Base-by-base conservation (phyloP, 2,888 invertebrate species). In the Drosophila macrospina region DNA sequence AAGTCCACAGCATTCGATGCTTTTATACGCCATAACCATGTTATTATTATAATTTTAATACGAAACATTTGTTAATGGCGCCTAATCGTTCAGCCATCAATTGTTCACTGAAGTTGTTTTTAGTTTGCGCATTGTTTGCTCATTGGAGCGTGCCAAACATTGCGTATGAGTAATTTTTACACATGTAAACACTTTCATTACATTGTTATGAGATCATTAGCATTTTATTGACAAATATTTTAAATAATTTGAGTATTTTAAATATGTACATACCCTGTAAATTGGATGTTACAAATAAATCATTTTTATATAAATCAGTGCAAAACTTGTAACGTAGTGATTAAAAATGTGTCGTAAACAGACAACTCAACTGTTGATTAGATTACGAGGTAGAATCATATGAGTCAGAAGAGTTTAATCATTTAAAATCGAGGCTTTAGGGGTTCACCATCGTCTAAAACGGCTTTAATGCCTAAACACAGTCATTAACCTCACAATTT, bases 401-500 rank as follows among this genome's bases (percentile, higher is more conserved):
- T 73, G 72, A 75, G 41, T 60, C 66, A 78, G 11, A 63, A 39
- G 69, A 73, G 78, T 73, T 84, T 66, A 63, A 45, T 26, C 26
- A 60, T 63, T 55, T 15, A 45, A 55, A 61, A 62, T 44, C 41
- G 13, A 32, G 39, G 51, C 47, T 54, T 72, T 42, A 39, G 78
- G 77, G 79, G 66, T 70, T 80, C 54, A 78, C 75, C 67, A 50
- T 8, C 7, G 15, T 45, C 52, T 24, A 36, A 47, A 32, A 45
- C 16, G 54, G 50, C 39, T 64, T 44, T 41, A 15, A 56, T 61
- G 41, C 34, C 41, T 78, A 71, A 73, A 63, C 78, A 83, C 67
- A 77, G 78, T 78, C 86, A 85, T 85, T 83, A 86, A 83, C 86
- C 78, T 80, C 78, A 78, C 71, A 74, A 71, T 69, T 83, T 80